Evolutionary conservation across 2,113 vertebrate species (phyloP), one percentile per base, ranked within the genome.

Genomic region (Antidorcas marsupialis): DNA sequence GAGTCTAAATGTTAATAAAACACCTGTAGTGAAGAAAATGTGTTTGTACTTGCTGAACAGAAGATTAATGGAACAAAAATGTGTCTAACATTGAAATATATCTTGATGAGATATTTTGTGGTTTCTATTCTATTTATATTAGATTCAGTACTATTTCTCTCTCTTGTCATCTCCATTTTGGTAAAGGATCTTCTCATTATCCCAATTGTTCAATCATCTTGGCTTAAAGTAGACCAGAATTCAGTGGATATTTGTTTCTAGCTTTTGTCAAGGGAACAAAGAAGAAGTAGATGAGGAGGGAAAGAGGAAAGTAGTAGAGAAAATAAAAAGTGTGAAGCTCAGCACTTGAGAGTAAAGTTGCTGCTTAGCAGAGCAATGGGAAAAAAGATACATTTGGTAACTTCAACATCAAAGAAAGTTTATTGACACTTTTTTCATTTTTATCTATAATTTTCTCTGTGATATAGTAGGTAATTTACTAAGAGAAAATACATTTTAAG

Each of bases 1-100:
- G 21, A 92, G 76, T 81, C 25, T 91, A 67, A 93, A 88, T 94
- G 19, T 93, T 95, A 89, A 47, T 6, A 93, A 47, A 85, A 84
- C 76, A 92, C 50, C 23, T 84, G 1, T 53, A 60, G 55, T 97
- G 47, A 87, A 62, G 78, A 92, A 96, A 95, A 84, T 64, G 88
- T 91, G 36, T 91, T 96, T 94, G 28, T 62, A 50, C 50, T 79
- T 93, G 55, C 36, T 91, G 39, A 91, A 93, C 67, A 95, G 25
- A 87, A 85, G 50, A 94, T 17, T 83, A 84, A 57, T 84, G 23
- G 78, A 71, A 60, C 82, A 36, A 76, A 86, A 96, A 91, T 33
- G 6, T 86, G 52, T 45, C 90, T 96, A 76, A 93, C 10, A 52
- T 52, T 91, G 62, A 96, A 96, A 88, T 89, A 91, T 28, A 60